Percentiles rank a stretch among this genome's conserved stretches.
Evolutionary conservation across 2,888 invertebrate species (phyloP).

Genomic region (Prosopocoilus inquinatus): DNA sequence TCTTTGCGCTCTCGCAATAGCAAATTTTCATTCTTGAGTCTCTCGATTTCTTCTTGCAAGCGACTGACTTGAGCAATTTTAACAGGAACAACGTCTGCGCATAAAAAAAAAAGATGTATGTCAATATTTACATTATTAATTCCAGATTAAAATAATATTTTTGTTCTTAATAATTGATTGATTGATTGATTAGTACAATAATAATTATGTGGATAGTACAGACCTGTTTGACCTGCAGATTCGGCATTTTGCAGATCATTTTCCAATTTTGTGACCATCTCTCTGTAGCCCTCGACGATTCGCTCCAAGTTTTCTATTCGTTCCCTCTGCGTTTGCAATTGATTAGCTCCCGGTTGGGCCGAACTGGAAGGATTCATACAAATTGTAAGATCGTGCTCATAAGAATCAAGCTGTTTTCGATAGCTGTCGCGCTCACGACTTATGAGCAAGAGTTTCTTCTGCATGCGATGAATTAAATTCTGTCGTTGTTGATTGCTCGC

Average conservation of each 20-base stretch:
- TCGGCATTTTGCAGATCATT: conserved; percentile 54
- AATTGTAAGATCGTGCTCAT: conserved; percentile 76
- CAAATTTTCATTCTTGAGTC: conserved; percentile 52
- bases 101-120: too few relatives aligned
- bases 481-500: conserved; percentile 66
- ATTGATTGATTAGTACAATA: too few relatives aligned
- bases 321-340: conserved; percentile 54
- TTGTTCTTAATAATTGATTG: too few relatives aligned
- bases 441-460: conserved; percentile 68
- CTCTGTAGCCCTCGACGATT: conserved; percentile 70
- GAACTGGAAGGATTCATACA: conserved; percentile 41
- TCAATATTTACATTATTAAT: too few relatives aligned
- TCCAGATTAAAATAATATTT: too few relatives aligned
- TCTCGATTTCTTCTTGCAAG: conserved; percentile 61
- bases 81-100: conserved; percentile 39
- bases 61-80: conserved; percentile 56
- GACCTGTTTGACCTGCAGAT: conserved; percentile 34
- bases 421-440: conserved; percentile 78
- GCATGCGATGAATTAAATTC: conserved; percentile 66
- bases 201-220: too few relatives aligned
- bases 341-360: conserved; percentile 32
- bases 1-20: conserved; percentile 56
- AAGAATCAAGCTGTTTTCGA: conserved; percentile 70
- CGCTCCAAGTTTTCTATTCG: conserved; percentile 73
- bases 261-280: conserved; percentile 67